phyloP scores from a whole-genome alignment of 2,797 vertebrate species.

The Hypotaenidia philippensis region DNA sequence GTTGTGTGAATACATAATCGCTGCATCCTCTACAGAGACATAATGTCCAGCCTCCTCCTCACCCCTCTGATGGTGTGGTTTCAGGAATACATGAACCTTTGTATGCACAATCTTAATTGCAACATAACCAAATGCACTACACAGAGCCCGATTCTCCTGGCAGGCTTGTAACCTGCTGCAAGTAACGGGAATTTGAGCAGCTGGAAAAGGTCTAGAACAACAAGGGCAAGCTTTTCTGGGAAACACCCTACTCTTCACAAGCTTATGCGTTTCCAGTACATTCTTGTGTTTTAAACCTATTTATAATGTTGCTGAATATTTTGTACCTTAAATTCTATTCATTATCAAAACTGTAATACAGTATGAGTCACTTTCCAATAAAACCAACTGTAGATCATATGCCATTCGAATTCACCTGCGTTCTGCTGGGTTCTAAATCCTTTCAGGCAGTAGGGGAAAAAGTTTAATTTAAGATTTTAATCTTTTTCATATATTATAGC shows the following conservation, averaged over 20 bases:
- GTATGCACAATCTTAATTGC: background rate
- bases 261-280: background rate
- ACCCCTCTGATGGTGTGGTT: background rate
- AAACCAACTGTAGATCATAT: slow-evolving; percentile 73
- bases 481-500: slow-evolving; percentile 79
- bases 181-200: background rate
- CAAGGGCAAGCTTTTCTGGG: background rate
- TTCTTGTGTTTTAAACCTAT: slow-evolving; percentile 53
- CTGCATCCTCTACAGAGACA: background rate
- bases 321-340: slow-evolving; percentile 60
- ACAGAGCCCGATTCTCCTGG: background rate
- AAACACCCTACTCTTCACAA: background rate
- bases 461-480: slow-evolving; percentile 83
- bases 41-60: background rate
- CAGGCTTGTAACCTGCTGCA: background rate
- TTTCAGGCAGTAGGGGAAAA: slow-evolving; percentile 70
- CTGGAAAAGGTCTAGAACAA: background rate
- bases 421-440: slow-evolving; percentile 78
- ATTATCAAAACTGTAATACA: slow-evolving; percentile 74
- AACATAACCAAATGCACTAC: background rate
- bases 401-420: slow-evolving; percentile 68
- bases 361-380: slow-evolving; percentile 70
- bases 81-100: background rate
- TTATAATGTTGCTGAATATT: slow-evolving; percentile 61
- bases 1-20: background rate